Percentiles rank a stretch among this genome's conserved stretches.
These are phyloP conservation scores for Orthonevra nobilis DNA, from an alignment of 2,888 invertebrate genomes.

Conservation along the genomic window DNA sequence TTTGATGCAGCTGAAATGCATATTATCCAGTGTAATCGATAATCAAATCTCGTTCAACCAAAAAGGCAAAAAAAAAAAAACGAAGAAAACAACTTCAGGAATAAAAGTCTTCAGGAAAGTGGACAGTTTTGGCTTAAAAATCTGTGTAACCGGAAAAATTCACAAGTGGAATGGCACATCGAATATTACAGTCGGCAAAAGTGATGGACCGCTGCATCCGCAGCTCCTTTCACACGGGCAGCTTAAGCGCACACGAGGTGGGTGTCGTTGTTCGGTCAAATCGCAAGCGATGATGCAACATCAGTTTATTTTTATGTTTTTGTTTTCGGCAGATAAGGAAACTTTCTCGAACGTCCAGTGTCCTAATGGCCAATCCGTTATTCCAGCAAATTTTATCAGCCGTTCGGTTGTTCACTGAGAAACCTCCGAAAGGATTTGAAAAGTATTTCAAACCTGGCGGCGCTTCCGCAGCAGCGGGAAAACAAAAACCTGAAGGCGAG, in stretches of 20 bases:
- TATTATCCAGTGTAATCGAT: slow-evolving; percentile 17
- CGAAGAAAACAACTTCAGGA: neutral
- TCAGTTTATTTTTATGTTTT: slow-evolving; percentile 22
- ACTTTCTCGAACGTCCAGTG: slow-evolving; percentile 38
- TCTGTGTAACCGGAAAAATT: slow-evolving; percentile 7
- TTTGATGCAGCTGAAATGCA: slow-evolving; percentile 43
- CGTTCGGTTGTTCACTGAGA: slow-evolving; percentile 84
- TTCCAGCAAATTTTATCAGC: slow-evolving; percentile 75
- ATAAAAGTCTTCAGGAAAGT: slow-evolving; percentile 5
- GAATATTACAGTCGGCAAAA: slow-evolving; percentile 82
- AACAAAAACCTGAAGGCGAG: slow-evolving; percentile 77
- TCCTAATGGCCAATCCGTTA: slow-evolving; percentile 73
- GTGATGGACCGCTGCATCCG: slow-evolving; percentile 81
- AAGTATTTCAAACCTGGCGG: slow-evolving; percentile 90
- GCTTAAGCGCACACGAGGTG: slow-evolving; percentile 79
- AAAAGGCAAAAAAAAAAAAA: no score
- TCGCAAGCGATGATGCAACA: slow-evolving; percentile 68
- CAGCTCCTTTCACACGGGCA: slow-evolving; percentile 78
- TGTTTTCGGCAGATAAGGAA: slow-evolving; percentile 24
- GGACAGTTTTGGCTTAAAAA: slow-evolving; percentile 27
- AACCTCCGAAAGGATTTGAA: slow-evolving; percentile 96
- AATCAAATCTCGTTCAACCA: slow-evolving; percentile 21
- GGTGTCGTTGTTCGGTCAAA: slow-evolving; percentile 69
- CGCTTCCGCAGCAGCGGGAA: slow-evolving; percentile 74
- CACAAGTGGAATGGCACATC: slow-evolving; percentile 82